Evolutionary conservation across 2,888 invertebrate genomes (phyloP), one percentile per base, ranked within the genome.

Genomic region (Abscondita cerata): DNA sequence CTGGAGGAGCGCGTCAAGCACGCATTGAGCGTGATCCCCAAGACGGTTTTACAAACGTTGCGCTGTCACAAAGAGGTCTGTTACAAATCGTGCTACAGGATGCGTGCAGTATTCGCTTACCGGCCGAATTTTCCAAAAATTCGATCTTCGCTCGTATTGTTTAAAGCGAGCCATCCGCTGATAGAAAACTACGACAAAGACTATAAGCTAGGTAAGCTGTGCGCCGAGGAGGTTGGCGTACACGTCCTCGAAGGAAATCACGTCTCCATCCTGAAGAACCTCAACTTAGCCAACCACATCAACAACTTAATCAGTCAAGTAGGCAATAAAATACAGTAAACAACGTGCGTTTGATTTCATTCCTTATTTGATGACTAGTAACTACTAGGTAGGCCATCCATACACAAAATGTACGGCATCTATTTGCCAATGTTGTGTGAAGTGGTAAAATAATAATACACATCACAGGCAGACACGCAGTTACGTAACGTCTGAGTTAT

Each of bases 191-290:
- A 85, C 1, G 85, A 85, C 51, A 86, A 87, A 20, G 89, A 89
- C 73, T 91, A 91, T 70, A 87, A 87, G 13, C 76, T 92, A 0
- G 83, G 85, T 0, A 83, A 84, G 75, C 76, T 84, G 18, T 87
- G 87, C 0, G 83, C 83, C 19, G 82, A 83, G 0, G 81, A 82
- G 1, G 83, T 90, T 0, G 83, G 83, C 0, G 81, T 91, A 0
- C 84, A 86, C 70, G 84, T 83, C 47, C 80, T 90, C n/a, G 89
- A 90, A 72, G 92, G 92, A 8, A 89, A 89, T 73, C 92, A 93
- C 71, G 76, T 85, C 0, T 86, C 86, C 38, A 89, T 92, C 70
- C 73, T 92, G 68, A 87, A 90, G 11, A 89, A 87, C 71, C 82
- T 84, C 50, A 85, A 85, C 68, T 80, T 87, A 50, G 84, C 87